These are phyloP conservation scores for Otolemur garnettii DNA, from an alignment of 2,113 vertebrate genomes.

Conservation along the genomic window DNA sequence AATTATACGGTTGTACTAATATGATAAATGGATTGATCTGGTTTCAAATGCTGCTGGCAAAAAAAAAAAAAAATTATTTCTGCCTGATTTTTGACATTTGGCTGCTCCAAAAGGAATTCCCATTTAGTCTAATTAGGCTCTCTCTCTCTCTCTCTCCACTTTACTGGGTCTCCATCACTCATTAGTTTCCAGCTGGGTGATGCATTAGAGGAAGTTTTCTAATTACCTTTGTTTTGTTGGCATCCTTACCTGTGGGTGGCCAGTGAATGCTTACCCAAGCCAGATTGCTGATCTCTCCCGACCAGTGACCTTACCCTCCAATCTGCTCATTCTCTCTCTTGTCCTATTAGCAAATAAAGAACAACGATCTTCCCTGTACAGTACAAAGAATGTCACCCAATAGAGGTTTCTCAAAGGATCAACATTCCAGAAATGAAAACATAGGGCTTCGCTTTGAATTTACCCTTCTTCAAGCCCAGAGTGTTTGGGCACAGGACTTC, in stretches of 20 bases:
- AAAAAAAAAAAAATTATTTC: constrained; percentile 53
- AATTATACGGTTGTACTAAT: constrained; percentile 37
- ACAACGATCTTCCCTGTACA: constrained; percentile 46
- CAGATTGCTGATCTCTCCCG: constrained; percentile 75
- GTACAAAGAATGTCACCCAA: neutral
- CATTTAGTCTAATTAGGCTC: constrained; percentile 83
- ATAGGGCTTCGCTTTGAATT: neutral
- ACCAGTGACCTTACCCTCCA: constrained; percentile 48
- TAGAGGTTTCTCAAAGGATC: neutral
- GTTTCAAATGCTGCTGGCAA: constrained; percentile 65
- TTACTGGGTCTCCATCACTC: constrained; percentile 81
- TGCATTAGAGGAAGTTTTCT: constrained; percentile 76
- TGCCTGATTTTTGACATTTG: constrained; percentile 80
- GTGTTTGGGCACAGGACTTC: neutral
- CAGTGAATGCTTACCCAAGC: constrained; percentile 78
- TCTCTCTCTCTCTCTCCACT: constrained; percentile 15
- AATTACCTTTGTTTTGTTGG: constrained; percentile 83
- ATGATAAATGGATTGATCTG: constrained; percentile 20
- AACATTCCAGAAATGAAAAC: neutral
- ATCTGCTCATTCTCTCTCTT: constrained; percentile 58
- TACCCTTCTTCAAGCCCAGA: neutral
- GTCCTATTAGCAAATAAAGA: constrained; percentile 56
- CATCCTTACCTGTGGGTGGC: constrained; percentile 78
- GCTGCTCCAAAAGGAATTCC: constrained; percentile 82
- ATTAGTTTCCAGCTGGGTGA: constrained; percentile 85